Base-by-base conservation (phyloP, 2,113 vertebrate genomes). In the Megaceryle maxima region DNA sequence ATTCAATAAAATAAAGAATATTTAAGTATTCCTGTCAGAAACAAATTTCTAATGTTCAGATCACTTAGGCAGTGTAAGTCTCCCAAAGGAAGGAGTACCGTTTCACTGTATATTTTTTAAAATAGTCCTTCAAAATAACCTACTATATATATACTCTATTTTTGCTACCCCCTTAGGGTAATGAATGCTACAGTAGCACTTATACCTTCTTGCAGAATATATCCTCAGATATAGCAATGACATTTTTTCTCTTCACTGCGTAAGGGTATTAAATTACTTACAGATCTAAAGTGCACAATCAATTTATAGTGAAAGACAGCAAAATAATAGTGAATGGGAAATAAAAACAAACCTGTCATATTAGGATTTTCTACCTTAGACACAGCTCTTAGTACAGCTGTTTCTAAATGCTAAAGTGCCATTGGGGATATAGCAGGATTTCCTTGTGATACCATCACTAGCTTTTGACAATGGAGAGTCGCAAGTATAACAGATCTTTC, bases 111-210 rank as follows among this genome's bases (percentile, higher is more conserved):
- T 53, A 37, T 37, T 37, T 80, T 94, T 94, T 85, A 18, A 87
- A 92, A 74, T 55, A 59, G 53, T 76, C 70, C 87, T 94, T 83
- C 70, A 77, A 92, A 92, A 79, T 82, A 94, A 91, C 50, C 75
- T 73, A 79, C 41, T n/a, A 55, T 29, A 84, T 29, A 84, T 80
- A 72, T 16, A 60, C 29, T 91, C 56, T 74, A 56, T 82, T 92
- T 87, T 73, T 85, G 55, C 74, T 56, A 13, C 16, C 15, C 51
- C 70, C 50, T 89, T 73, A 72, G 78, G 18, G 62, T 68, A 92
- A 91, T 48, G n/a, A 56, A 82, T 60, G 16, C 48, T 75, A 39
- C 33, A 72, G n/a, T 63, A 90, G 21, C 62, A 80, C 83, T 85
- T 94, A 50, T 84, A 82, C 72, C 29, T 87, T 78, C 35, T 72